Base-by-base conservation (phyloP, 2,113 vertebrate species). In the Alethe castanea region DNA sequence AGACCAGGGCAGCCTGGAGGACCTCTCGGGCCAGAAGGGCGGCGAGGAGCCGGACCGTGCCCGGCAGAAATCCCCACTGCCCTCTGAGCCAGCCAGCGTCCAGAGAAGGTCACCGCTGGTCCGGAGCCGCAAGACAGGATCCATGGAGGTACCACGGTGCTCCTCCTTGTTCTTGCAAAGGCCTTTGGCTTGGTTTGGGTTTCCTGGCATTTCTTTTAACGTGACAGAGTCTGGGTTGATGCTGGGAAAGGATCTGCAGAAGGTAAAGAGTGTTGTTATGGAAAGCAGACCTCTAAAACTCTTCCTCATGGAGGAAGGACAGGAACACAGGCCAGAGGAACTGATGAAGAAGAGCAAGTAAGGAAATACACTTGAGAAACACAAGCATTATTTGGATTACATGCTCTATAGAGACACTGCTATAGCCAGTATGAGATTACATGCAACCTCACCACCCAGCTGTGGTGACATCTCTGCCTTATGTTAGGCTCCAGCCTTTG, bases 101-200 rank as follows among this genome's bases (percentile, higher is more conserved):
- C 99, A 98, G 77, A 98, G 98, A 45, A 98, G 96, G 81, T 99
- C 99, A 0, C 99, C 99, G 0, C 98, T 99, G 47, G 98, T 98
- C 91, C 98, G 99, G 87, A 99, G 99, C 70, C 97, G 99, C 29
- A 99, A 99, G 97, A 99, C 99, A 0, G 99, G 99, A 28, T 99
- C 99, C 73, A 99, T 99, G 99, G 99, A 99, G 99, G 99, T 99
- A 96, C 19, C 3, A 1, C 40, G 42, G 33, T 0, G 1, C 33
- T 31, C 10, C 23, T 4, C 13, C 17, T 42, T 23, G 15, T 36
- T 91, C 57, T 50, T 10, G 23, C 23, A 35, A 50, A 72, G 44
- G 12, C 35, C 44, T 64, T 70, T 22, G 45, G 13, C 60, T 73
- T 64, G 45, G 5, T 35, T 44, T 80, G 35, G 64, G 14, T 77